Base-by-base conservation (phyloP, 2,888 invertebrate genomes). In the Lissocephala sabroskyi region DNA sequence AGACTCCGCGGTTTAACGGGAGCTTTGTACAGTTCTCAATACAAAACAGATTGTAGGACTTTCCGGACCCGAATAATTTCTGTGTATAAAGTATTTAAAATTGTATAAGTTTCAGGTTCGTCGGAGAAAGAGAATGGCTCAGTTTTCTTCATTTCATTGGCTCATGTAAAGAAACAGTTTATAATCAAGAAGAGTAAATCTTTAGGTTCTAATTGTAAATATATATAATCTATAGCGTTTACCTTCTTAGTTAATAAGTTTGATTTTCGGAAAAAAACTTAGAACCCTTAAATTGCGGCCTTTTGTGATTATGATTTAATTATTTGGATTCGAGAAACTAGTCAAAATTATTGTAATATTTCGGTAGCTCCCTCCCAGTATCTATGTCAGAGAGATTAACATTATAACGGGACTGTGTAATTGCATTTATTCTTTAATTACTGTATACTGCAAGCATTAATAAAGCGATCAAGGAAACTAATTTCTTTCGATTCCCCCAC, bases 261-360 rank as follows among this genome's bases (percentile, higher is more conserved):
- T 40, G 17, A 36, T 42, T 19, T 41, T 18, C 29, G 39, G 29
- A 39, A 42, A 35, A 44, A 26, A 36, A 54, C 32, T 60, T 66
- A 61, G 56, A 42, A 57, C 53, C 55, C 56, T 49, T 37, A 45
- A n/a, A 63, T 48, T 62, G 59, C 56, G 57, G 64, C 64, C 57
- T 71, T 64, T 64, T 62, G 73, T 71, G 73, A 71, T 51, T 46
- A 29, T 70, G 54, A 49, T 55, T 66, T 56, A 44, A 29, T 43
- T 49, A 55, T 51, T 48, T 17, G 51, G 46, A 47, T 51, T 45
- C 40, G 51, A 53, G 63, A 70, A 59, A 71, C 67, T 70, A 70
- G 70, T 67, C 67, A 57, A 70, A 71, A 70, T 59, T 61, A 56
- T 60, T 45, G 42, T 39, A 23, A 13, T 7, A 3, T n/a, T n/a